Conservation (phyloP, 2,888 invertebrate species). For the Euplexia lucipara region DNA sequence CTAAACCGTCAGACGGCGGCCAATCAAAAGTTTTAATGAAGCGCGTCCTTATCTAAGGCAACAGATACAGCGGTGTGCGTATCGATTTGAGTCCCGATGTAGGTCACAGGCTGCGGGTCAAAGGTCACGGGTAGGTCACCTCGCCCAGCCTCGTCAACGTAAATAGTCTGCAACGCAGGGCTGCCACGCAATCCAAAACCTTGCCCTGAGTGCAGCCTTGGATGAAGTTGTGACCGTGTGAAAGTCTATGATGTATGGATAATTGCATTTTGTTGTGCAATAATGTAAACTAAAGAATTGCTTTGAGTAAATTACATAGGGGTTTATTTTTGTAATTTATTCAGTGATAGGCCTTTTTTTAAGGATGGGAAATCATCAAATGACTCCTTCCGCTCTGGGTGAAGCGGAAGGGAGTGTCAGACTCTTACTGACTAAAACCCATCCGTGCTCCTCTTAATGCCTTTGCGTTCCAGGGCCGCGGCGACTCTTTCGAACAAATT, state of each 20-base stretch:
- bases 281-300: background rate
- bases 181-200: constrained; percentile 42
- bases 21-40: constrained; percentile 77
- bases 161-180: constrained; percentile 77
- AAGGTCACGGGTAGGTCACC: constrained; percentile 90
- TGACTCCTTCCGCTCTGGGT: no score
- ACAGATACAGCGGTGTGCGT: constrained; percentile 74
- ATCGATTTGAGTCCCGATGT: constrained; percentile 85
- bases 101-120: constrained; percentile 91
- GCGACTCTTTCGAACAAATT: no score
- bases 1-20: constrained; percentile 58
- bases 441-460: no score
- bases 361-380: no score
- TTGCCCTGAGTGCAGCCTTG: constrained; percentile 44
- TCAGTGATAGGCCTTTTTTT: no score
- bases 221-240: background rate
- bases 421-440: no score
- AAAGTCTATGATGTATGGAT: constrained; percentile 1
- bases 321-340: no score
- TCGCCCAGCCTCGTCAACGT: constrained; percentile 77
- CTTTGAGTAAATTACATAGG: no score
- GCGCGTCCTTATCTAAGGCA: constrained; percentile 70
- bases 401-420: no score
- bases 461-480: no score
- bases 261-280: constrained; percentile 22